A percentile compares a stretch with the other conserved stretches of the same genome.
Conservation (phyloP, 2,888 invertebrate species). For the Myathropa florea region DNA sequence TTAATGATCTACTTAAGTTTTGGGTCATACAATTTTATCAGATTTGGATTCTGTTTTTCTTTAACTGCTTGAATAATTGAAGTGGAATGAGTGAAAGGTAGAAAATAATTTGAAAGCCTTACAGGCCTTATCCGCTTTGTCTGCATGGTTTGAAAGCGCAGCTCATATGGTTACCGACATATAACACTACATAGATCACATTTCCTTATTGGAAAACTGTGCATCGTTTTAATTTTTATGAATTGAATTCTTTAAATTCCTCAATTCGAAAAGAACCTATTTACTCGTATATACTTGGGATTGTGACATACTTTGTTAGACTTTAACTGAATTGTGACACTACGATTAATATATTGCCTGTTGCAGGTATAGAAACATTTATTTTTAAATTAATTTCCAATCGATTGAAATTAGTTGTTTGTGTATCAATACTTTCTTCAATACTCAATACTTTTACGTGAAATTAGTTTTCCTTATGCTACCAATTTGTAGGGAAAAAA, state of each 20-base stretch:
- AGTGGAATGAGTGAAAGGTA: conserved; percentile 1
- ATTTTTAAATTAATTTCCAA: no score
- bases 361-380: no score
- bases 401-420: no score
- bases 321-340: no score
- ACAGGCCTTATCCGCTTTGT: neutral
- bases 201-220: neutral
- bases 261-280: neutral
- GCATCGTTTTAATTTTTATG: neutral
- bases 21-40: conserved; percentile 50
- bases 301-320: neutral
- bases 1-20: conserved; percentile 23
- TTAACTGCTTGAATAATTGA: conserved; percentile 6
- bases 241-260: no score
- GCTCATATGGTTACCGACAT: neutral
- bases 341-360: no score
- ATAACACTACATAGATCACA: neutral
- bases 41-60: conserved; percentile 11
- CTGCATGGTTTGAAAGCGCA: neutral
- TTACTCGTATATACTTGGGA: neutral
- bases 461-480: conserved; percentile 53
- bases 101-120: neutral
- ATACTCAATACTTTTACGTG: neutral
- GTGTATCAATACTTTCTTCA: no score
- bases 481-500: conserved; percentile 46